Evolutionary conservation across 2,797 vertebrate species (phyloP).

Genomic region (Hylomyscus alleni): DNA sequence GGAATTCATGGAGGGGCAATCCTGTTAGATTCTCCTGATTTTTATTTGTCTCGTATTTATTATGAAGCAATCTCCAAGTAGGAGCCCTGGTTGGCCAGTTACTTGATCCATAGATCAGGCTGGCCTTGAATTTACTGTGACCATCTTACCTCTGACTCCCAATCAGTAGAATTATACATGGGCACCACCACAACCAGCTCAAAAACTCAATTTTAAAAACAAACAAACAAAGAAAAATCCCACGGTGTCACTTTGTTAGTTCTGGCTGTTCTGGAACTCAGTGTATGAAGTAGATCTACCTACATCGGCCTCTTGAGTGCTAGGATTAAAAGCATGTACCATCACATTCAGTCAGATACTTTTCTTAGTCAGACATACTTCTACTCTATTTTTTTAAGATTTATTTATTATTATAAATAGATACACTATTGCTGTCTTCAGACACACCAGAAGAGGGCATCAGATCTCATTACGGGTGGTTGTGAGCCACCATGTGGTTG

Average conservation of each 20-base stretch:
- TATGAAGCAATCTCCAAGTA: neutral
- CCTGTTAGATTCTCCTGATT: conserved; percentile 87
- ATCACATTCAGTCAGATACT: no score
- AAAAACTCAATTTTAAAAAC: neutral
- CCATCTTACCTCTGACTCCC: no score
- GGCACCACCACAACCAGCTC: neutral
- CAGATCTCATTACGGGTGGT: no score
- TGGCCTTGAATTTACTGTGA: neutral
- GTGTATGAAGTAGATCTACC: no score
- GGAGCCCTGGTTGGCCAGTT: neutral
- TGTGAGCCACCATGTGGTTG: no score
- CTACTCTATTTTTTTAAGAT: neutral
- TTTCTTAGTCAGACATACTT: neutral
- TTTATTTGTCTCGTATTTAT: neutral
- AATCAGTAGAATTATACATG: neutral
- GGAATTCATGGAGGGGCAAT: conserved; percentile 98
- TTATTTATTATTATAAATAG: no score
- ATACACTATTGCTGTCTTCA: no score
- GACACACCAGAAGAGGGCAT: no score
- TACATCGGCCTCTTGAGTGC: no score
- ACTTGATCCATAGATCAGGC: neutral
- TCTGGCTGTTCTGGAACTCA: no score
- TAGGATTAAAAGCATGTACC: no score
- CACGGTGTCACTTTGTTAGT: neutral
- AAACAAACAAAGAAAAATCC: no score